Evolutionary conservation across 2,113 vertebrate species (phyloP).

Genomic region (Oncorhynchus masou): DNA sequence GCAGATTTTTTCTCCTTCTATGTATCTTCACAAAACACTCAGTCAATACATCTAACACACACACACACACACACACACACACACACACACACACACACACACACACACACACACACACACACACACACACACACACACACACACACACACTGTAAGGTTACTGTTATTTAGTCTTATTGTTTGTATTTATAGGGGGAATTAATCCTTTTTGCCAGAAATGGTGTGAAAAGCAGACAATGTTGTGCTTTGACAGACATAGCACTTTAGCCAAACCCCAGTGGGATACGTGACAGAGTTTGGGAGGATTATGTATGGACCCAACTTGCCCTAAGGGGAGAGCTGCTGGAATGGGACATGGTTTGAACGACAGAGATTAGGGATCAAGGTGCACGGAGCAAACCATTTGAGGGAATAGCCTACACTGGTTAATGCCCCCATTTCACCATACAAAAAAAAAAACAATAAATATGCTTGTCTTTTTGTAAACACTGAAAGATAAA

Average conservation of each 20-base stretch:
- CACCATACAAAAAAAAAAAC: not conserved
- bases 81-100: no score
- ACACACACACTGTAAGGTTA: not conserved
- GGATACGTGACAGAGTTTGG: conserved; percentile 55
- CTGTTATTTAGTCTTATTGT: conserved; percentile 43
- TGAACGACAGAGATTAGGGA: conserved; percentile 70
- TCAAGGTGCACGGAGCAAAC: conserved; percentile 36
- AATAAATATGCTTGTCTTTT: not conserved
- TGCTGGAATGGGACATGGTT: conserved; percentile 60
- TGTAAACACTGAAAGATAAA: conserved; percentile 5
- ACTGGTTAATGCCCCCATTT: conserved; percentile 29
- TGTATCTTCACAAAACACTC: not conserved
- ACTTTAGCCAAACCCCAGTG: conserved; percentile 60
- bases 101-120: no score
- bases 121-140: no score
- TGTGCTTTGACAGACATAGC: conserved; percentile 37
- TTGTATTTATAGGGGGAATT: conserved; percentile 52
- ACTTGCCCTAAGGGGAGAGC: conserved; percentile 68
- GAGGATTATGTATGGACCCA: conserved; percentile 67
- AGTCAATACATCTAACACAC: not conserved
- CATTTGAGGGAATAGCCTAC: conserved; percentile 34
- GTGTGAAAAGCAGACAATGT: conserved; percentile 53
- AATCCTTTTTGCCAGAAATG: conserved; percentile 60
- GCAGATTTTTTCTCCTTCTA: not conserved
- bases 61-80: no score